These are phyloP conservation scores for Andricus quercusramuli DNA, from an alignment of 2,888 invertebrate genomes.

Conservation along the genomic window DNA sequence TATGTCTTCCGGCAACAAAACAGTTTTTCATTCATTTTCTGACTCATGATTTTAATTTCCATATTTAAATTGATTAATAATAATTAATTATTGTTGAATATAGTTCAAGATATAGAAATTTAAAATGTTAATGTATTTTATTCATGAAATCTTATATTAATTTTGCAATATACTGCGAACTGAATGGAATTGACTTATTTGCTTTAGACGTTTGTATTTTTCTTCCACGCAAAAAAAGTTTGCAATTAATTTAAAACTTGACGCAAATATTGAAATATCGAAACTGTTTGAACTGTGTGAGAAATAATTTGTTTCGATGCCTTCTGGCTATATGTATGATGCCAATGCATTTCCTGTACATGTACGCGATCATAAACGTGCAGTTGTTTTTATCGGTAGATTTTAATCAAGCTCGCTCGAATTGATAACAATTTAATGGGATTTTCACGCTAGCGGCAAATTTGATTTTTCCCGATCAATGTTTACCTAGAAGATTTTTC, in stretches of 20 bases:
- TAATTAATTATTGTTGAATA: too few species aligned
- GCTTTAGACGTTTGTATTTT: neutral
- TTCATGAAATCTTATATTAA: neutral
- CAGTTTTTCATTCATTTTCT: too few species aligned
- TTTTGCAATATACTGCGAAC: neutral
- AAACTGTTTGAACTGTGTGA: neutral
- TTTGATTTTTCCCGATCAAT: neutral
- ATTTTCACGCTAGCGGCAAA: conserved; percentile 46
- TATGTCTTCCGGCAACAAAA: too few species aligned
- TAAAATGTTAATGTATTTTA: too few species aligned
- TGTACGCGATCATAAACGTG: conserved; percentile 18
- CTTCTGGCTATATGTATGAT: neutral
- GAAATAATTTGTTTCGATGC: neutral
- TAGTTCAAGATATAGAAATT: too few species aligned
- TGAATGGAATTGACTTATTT: neutral
- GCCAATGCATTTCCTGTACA: neutral
- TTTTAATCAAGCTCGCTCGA: conserved; percentile 58
- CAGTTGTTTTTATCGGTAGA: conserved; percentile 33
- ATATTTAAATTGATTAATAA: too few species aligned
- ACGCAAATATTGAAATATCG: neutral
- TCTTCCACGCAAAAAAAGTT: neutral
- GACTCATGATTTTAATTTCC: too few species aligned
- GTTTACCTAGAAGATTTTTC: too few species aligned
- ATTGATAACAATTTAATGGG: conserved; percentile 59
- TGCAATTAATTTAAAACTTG: neutral